A percentile compares a stretch with the other conserved stretches of the same genome.
Conservation (phyloP, 2,797 vertebrate genomes). For the Pampus argenteus region DNA sequence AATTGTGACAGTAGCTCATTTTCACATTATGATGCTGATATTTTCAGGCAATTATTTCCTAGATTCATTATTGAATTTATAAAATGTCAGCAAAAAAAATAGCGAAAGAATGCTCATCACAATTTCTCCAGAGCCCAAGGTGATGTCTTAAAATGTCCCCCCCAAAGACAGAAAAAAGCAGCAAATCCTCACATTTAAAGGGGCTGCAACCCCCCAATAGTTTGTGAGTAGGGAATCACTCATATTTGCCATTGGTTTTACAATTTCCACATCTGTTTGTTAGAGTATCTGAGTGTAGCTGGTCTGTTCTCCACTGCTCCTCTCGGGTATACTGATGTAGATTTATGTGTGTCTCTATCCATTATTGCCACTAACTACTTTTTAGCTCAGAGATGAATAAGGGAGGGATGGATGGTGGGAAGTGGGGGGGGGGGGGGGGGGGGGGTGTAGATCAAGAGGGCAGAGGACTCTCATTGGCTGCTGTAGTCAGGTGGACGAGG, state of each 20-base stretch:
- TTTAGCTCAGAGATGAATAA: slow-evolving; percentile 21
- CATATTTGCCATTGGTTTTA: not conserved
- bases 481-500: slow-evolving; percentile 42
- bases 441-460: slow-evolving; percentile 49
- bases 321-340: slow-evolving; percentile 14
- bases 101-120: not conserved
- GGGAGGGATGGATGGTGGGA: slow-evolving; percentile 19
- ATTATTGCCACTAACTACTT: slow-evolving; percentile 42
- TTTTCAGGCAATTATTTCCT: not conserved
- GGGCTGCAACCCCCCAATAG: no score
- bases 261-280: not conserved
- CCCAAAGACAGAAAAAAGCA: not conserved
- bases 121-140: not conserved
- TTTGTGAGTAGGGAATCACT: not conserved
- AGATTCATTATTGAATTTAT: not conserved
- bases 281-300: not conserved
- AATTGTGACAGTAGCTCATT: not conserved
- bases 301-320: not conserved
- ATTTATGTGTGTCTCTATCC: slow-evolving; percentile 35
- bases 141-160: not conserved
- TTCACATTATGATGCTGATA: not conserved
- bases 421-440: not conserved
- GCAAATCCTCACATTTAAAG: not conserved
- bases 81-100: no score
- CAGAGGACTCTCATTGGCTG: slow-evolving; percentile 69